Conservation (phyloP, 2,797 vertebrate species). For the Galagoides demidoff region DNA sequence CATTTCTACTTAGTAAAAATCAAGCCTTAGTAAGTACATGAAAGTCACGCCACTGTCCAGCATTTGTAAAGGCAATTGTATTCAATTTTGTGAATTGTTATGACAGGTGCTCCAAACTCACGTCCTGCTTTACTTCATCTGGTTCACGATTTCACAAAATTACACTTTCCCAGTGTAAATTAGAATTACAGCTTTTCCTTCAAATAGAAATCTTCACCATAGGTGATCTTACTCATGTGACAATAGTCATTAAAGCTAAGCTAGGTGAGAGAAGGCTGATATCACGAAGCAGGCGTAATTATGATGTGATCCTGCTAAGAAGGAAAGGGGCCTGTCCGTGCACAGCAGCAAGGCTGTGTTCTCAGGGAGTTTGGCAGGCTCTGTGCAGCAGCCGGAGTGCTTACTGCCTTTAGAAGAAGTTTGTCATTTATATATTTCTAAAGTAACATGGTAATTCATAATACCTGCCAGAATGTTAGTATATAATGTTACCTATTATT, state of each 20-base stretch:
- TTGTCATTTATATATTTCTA: neutral
- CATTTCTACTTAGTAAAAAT: neutral
- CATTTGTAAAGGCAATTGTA: neutral
- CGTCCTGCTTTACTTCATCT: too few species aligned
- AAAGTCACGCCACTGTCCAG: neutral
- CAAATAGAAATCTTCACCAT: neutral
- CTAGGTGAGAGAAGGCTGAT: neutral
- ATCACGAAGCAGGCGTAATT: neutral
- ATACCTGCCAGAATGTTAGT: neutral
- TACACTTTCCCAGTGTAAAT: neutral
- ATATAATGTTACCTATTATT: neutral
- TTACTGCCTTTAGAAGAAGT: slow-evolving; percentile 29
- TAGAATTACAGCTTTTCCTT: slow-evolving; percentile 50
- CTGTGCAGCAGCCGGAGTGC: neutral
- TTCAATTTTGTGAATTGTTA: slow-evolving; percentile 51
- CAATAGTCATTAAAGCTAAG: neutral
- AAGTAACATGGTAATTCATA: neutral
- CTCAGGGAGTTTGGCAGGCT: neutral
- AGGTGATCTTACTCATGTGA: neutral
- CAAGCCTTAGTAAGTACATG: neutral
- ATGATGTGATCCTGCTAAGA: neutral
- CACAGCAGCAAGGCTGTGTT: neutral
- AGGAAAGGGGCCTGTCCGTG: neutral
- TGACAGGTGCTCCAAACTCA: too few species aligned
- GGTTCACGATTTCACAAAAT: too few species aligned